Percentiles rank a stretch among this genome's conserved stretches.
phyloP scores from a whole-genome alignment of 35 echinoderm and acorn worm genomes.

The Diadema setosum region DNA sequence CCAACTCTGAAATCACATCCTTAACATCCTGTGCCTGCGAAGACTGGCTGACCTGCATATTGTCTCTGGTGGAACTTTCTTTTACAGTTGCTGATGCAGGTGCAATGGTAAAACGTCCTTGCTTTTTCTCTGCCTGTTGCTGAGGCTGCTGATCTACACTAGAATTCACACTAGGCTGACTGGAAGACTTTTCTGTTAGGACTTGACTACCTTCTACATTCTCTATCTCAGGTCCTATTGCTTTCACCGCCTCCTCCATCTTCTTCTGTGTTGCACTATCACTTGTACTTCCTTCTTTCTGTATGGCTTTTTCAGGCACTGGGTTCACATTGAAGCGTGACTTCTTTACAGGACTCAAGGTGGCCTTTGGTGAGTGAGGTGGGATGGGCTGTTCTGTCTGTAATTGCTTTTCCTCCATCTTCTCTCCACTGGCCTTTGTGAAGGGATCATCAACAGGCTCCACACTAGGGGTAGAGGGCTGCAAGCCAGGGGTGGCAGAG shows the following conservation, averaged over 20 bases:
- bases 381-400: background rate
- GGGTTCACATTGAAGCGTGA: background rate
- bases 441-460: background rate
- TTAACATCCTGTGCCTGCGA: conserved; percentile 23
- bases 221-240: background rate
- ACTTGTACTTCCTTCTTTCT: background rate
- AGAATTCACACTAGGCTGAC: background rate
- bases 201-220: background rate
- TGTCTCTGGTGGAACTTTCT: background rate
- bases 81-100: background rate
- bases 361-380: background rate
- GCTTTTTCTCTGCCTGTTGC: background rate
- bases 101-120: conserved; percentile 36
- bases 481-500: too few relatives aligned
- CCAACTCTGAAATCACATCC: conserved; percentile 10
- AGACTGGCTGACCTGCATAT: background rate
- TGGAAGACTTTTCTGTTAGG: conserved; percentile 54
- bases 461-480: background rate
- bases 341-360: background rate
- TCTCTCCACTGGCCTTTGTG: background rate
- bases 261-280: background rate
- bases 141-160: background rate
- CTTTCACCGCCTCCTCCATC: background rate
- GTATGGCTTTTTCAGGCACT: background rate
- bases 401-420: background rate